Percentiles rank a stretch among this genome's conserved stretches.
These are phyloP conservation scores for Orius laevigatus DNA, from an alignment of 1,140 invertebrate species.

Conservation along the genomic window DNA sequence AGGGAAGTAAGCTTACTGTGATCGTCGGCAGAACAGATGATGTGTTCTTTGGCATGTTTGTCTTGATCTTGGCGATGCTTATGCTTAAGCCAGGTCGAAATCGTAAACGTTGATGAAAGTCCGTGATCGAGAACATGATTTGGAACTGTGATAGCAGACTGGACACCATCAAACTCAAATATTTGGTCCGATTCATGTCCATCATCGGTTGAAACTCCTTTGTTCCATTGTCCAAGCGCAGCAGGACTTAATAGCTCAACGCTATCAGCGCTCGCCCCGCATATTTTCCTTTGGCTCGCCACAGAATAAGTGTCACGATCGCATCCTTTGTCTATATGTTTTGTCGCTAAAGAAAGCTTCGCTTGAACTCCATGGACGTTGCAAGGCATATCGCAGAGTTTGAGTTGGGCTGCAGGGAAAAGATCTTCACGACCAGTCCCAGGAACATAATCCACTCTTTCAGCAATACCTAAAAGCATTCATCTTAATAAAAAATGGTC, in stretches of 20 bases:
- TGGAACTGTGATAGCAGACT: slow-evolving; percentile 71
- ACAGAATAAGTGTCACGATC: slow-evolving; percentile 84
- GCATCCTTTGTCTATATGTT: slow-evolving; percentile 79
- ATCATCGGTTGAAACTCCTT: slow-evolving; percentile 52
- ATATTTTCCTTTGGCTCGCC: slow-evolving; percentile 73
- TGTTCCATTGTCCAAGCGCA: slow-evolving; percentile 68
- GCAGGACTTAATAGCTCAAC: slow-evolving; percentile 76
- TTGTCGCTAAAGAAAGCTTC: slow-evolving; percentile 52
- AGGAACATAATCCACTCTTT: slow-evolving; percentile 80
- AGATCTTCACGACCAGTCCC: slow-evolving; percentile 59
- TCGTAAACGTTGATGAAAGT: slow-evolving; percentile 63
- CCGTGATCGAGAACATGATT: slow-evolving; percentile 54
- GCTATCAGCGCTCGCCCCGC: slow-evolving; percentile 50
- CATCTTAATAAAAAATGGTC: too few relatives aligned
- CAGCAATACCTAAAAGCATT: slow-evolving; percentile 48
- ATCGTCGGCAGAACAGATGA: slow-evolving; percentile 89
- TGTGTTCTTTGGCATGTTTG: slow-evolving; percentile 84
- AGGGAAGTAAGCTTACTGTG: slow-evolving; percentile 53
- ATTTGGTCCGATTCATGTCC: slow-evolving; percentile 79
- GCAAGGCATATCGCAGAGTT: slow-evolving; percentile 76
- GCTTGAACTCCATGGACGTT: slow-evolving; percentile 41
- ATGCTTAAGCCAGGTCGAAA: slow-evolving; percentile 87
- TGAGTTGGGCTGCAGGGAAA: slow-evolving; percentile 70
- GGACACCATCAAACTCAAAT: slow-evolving; percentile 82
- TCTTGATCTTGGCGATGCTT: slow-evolving; percentile 50